Percentiles rank a stretch among this genome's conserved stretches.
These are phyloP conservation scores for Sebastes hubbsi DNA, from an alignment of 2,797 vertebrate genomes.

Conservation along the genomic window DNA sequence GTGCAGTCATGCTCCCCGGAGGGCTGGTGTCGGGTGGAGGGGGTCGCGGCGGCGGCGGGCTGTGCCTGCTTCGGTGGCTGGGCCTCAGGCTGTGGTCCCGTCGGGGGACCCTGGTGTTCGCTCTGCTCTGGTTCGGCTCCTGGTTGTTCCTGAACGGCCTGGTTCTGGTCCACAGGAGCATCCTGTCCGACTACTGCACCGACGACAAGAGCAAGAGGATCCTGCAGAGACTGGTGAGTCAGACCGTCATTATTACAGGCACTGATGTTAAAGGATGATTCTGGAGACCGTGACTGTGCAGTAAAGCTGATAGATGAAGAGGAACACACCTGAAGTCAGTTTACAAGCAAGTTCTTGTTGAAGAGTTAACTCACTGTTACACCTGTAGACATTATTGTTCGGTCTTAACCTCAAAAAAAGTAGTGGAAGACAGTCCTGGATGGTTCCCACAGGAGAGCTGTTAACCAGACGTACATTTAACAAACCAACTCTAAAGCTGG, in stretches of 20 bases:
- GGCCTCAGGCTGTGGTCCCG: slow-evolving; percentile 78
- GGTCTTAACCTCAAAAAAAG: too few relatives aligned
- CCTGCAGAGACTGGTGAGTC: slow-evolving; percentile 91
- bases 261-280: not conserved
- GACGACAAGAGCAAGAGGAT: slow-evolving; percentile 90
- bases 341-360: not conserved
- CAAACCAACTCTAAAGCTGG: too few relatives aligned
- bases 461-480: too few relatives aligned
- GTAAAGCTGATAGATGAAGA: too few relatives aligned
- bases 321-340: not conserved
- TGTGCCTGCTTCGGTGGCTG: slow-evolving; percentile 75
- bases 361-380: too few relatives aligned
- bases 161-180: slow-evolving; percentile 85
- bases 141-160: slow-evolving; percentile 87
- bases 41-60: slow-evolving; percentile 21
- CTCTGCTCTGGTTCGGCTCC: slow-evolving; percentile 87
- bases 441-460: too few relatives aligned
- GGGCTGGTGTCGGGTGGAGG: not conserved
- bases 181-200: slow-evolving; percentile 91
- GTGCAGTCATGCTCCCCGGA: slow-evolving; percentile 40
- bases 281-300: too few relatives aligned
- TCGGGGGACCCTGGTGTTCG: slow-evolving; percentile 80
- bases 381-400: too few relatives aligned
- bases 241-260: not conserved
- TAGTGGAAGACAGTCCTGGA: too few relatives aligned